phyloP scores from a whole-genome alignment of 2,888 invertebrate genomes.

The Bhutanitis thaidina region DNA sequence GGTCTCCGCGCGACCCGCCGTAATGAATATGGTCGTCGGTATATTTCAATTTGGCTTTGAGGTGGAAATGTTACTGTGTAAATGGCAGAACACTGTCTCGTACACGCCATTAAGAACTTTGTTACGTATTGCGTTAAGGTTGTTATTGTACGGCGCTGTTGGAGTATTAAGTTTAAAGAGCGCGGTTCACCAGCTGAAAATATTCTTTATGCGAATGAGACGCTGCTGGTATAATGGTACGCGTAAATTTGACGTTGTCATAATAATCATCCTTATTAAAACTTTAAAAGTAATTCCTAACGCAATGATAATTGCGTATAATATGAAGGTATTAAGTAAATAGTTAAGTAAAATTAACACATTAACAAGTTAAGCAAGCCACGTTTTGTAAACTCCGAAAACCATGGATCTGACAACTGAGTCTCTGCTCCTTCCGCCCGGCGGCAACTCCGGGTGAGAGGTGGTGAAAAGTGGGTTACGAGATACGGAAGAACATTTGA shows the following conservation, averaged over 20 bases:
- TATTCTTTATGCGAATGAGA: slow-evolving; percentile 17
- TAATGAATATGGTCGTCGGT: slow-evolving; percentile 72
- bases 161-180: slow-evolving; percentile 1
- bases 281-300: too few species aligned
- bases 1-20: slow-evolving; percentile 45
- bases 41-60: slow-evolving; percentile 65
- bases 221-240: slow-evolving; percentile 7
- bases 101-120: background rate
- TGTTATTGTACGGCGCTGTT: background rate
- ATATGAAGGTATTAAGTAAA: too few species aligned
- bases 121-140: accelerated
- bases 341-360: too few species aligned
- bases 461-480: too few species aligned
- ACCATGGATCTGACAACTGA: too few species aligned
- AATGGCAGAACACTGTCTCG: slow-evolving; percentile 21
- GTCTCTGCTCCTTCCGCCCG: too few species aligned
- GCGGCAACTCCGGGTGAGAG: too few species aligned
- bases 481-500: too few species aligned
- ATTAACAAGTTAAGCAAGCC: too few species aligned
- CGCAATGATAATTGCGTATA: too few species aligned
- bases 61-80: slow-evolving; percentile 44
- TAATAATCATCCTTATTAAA: background rate
- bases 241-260: slow-evolving; percentile 15
- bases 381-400: too few species aligned
- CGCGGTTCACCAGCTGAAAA: slow-evolving; percentile 4